Conservation (phyloP, 2,888 invertebrate species). For the Trissolcus japonicus region DNA sequence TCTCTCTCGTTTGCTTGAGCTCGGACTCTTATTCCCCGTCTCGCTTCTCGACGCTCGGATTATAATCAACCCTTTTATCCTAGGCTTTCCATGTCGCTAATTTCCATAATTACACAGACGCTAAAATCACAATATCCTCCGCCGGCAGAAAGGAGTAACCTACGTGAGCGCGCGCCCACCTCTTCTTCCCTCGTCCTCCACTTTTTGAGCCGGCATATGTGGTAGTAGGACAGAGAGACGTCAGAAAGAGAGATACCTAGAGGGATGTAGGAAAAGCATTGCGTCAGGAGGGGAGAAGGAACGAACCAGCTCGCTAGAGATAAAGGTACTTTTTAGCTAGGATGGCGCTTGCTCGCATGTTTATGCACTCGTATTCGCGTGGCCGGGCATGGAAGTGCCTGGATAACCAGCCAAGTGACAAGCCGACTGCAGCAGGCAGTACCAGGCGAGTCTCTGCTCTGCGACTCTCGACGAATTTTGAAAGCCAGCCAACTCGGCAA, state of each 20-base stretch:
- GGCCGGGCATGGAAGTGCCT: constrained; percentile 75
- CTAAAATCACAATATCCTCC: constrained; percentile 77
- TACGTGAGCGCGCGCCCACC: constrained; percentile 71
- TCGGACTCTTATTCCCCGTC: constrained; percentile 58
- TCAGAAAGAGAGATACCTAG: constrained; percentile 49
- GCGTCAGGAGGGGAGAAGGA: constrained; percentile 58
- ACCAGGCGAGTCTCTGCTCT: constrained; percentile 60
- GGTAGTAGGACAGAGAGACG: constrained; percentile 57
- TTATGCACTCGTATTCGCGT: constrained; percentile 76
- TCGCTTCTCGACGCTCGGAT: constrained; percentile 70
- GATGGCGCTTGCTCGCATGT: constrained; percentile 74
- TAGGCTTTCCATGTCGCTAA: constrained; percentile 77
- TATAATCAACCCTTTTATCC: constrained; percentile 77
- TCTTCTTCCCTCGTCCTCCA: constrained; percentile 59
- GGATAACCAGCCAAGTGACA: constrained; percentile 77
- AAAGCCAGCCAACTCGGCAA: constrained; percentile 75
- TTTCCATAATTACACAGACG: constrained; percentile 77
- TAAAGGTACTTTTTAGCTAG: constrained; percentile 75
- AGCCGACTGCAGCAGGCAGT: constrained; percentile 65
- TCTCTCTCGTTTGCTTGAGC: constrained; percentile 50
- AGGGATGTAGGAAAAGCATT: constrained; percentile 55
- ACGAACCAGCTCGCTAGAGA: constrained; percentile 72
- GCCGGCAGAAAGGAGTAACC: constrained; percentile 74
- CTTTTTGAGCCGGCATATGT: constrained; percentile 59
- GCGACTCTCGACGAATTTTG: constrained; percentile 71